Conservation (phyloP, 2,888 invertebrate genomes). For the Acronicta aceris region DNA sequence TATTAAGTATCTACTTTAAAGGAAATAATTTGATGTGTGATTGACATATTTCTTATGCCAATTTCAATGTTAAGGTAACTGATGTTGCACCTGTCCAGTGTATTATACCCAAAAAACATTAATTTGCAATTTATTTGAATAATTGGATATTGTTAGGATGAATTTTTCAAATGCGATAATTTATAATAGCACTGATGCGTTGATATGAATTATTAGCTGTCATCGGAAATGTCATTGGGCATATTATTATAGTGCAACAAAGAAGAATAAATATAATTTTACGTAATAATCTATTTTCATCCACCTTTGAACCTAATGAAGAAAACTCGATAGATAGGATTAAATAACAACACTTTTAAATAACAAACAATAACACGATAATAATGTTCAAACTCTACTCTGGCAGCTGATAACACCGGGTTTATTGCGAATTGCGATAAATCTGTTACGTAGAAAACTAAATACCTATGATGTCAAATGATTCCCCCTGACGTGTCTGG, state of each 20-base stretch:
- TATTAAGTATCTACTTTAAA: slow-evolving; percentile 54
- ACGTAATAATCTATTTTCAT: slow-evolving; percentile 1
- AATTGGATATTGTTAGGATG: slow-evolving; percentile 45
- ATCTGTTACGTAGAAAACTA: slow-evolving; percentile 24
- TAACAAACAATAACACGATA: too few species aligned
- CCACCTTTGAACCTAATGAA: slow-evolving; percentile 5
- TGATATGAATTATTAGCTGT: slow-evolving; percentile 33
- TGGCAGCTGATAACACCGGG: slow-evolving; percentile 15
- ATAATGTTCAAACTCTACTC: slow-evolving; percentile 18
- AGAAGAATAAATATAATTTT: slow-evolving; percentile 1
- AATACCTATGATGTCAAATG: slow-evolving; percentile 32
- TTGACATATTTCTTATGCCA: slow-evolving; percentile 63
- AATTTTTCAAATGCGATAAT: slow-evolving; percentile 28
- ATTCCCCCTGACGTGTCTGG: slow-evolving; percentile 26
- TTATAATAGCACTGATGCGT: slow-evolving; percentile 30
- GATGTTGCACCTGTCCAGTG: slow-evolving; percentile 54
- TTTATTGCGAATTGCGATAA: slow-evolving; percentile 19
- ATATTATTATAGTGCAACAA: background rate
- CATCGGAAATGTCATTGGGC: slow-evolving; percentile 36
- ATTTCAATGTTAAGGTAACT: slow-evolving; percentile 51
- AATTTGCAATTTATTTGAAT: slow-evolving; percentile 52
- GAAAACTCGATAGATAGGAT: slow-evolving; percentile 6
- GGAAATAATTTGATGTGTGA: slow-evolving; percentile 70
- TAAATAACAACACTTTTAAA: slow-evolving; percentile 18
- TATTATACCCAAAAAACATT: slow-evolving; percentile 37